Evolutionary conservation across 2,888 invertebrate genomes (phyloP), one percentile per base, ranked within the genome.

Genomic region (Dione vanillae): DNA sequence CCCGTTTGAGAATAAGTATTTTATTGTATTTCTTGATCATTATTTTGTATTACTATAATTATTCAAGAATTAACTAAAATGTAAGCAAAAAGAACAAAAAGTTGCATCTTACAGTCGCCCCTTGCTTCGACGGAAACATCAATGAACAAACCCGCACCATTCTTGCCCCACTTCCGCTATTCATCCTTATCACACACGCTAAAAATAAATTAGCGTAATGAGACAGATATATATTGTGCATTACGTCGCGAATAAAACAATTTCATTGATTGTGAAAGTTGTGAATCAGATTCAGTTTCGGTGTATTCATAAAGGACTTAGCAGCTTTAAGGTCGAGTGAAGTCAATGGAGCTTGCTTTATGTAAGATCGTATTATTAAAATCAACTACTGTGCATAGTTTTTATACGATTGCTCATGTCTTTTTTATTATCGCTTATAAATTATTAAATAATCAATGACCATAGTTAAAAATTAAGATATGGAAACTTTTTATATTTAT

Each of bases 81-180:
- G 9, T 9, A 2, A 56, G n/a, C 10, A 56, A 19, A 56, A 37
- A 10, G 11, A 47, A 64, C 52, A n/a, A 45, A 41, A 71, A 62
- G 47, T 54, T 61, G 49, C 49, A 49, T 74, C 67, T 79, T 84
- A 84, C 85, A 56, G n/a, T 52, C 69, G 61, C 68, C 61, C 65
- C 71, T 86, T 81, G 85, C 77, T 80, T 77, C 80, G 79, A 80
- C 84, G 84, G 84, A 85, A 87, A 86, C 83, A 82, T 87, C 85
- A 87, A 89, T 91, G 91, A 89, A 90, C 86, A 87, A 84, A 82
- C 82, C 83, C 82, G 80, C 81, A 81, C 81, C 87, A 88, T 88
- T 89, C 88, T 88, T 85, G 81, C 82, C 82, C 76, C 71, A 83
- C 83, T 90, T 91, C 91, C 91, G 86, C 84, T 80, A 77, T 82